phyloP scores from a whole-genome alignment of 2,888 invertebrate species.

The Willowsia nigromaculata region DNA sequence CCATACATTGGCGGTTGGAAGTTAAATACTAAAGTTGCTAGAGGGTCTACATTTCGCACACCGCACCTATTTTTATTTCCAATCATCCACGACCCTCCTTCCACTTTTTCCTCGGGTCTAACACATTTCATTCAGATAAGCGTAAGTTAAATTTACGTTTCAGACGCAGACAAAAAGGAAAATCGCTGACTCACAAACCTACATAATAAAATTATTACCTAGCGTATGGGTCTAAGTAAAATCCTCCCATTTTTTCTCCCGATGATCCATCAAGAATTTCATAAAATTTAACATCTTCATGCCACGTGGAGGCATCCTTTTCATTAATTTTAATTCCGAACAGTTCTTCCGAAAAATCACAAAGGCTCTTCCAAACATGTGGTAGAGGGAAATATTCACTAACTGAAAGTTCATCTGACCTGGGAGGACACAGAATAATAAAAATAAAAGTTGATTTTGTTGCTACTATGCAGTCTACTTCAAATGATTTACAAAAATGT shows the following conservation, averaged over 20 bases:
- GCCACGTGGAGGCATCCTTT: constrained; percentile 83
- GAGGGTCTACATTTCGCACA: constrained; percentile 85
- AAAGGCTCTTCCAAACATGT: constrained; percentile 89
- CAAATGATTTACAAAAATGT: too few relatives aligned
- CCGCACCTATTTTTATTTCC: constrained; percentile 88
- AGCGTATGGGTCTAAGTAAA: constrained; percentile 78
- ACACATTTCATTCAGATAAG: background rate
- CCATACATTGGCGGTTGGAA: constrained; percentile 85
- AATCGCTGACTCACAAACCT: background rate
- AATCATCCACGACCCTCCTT: constrained; percentile 86
- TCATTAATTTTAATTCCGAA: constrained; percentile 90
- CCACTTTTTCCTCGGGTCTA: constrained; percentile 81
- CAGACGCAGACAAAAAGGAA: background rate
- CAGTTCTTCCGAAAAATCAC: constrained; percentile 87
- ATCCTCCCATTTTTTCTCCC: constrained; percentile 75
- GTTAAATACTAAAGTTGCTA: constrained; percentile 91
- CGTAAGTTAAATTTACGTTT: background rate
- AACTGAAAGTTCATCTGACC: constrained; percentile 85
- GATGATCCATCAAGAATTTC: constrained; percentile 86
- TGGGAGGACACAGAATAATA: constrained; percentile 80
- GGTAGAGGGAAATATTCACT: constrained; percentile 91
- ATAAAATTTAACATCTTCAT: constrained; percentile 91
- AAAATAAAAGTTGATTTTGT: constrained; percentile 76
- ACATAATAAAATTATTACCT: constrained; percentile 56
- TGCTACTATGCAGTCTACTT: too few relatives aligned